Evolutionary conservation across 2,888 invertebrate genomes (phyloP), one percentile per base, ranked within the genome.

Genomic region (Rotaria socialis): DNA sequence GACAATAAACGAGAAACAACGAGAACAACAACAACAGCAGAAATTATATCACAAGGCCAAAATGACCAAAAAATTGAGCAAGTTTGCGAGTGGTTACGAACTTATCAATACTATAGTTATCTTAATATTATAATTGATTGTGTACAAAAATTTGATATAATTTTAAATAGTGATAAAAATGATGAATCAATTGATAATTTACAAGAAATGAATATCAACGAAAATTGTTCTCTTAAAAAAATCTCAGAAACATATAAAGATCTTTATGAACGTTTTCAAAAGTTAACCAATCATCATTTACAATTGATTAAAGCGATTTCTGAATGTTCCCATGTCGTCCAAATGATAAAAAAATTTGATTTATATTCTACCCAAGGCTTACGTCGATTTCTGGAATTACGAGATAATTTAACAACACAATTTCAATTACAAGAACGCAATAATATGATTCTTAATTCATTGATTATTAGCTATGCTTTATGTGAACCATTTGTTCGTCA

Each of bases 391-490:
- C 80, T 47, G 47, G 80, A 80, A 80, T 47, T 80, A 47, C 43
- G 80, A 80, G 80, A 80, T 80, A 80, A 80, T 80, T 80, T 80
- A 80, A 80, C 80, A 47, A 80, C 80, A 47, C 80, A 80, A 47
- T 80, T 80, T 80, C 80, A 80, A 47, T 47, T 80, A 6, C 80
- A 80, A 47, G 80, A 80, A 80, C 22, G 47, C 24, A 80, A 80
- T 47, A 80, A 35, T 80, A 47, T 80, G 47, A 80, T 80, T 47
- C 80, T 80, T 24, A 80, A 80, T 80, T 80, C 80, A 11, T 80
- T 35, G 43, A 80, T 80, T n/a, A 80, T 80, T 11, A 43, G n/a
- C 1, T 75, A 80, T 24, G 43, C 43, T 24, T 14, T 80, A n/a
- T 80, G 47, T n/a, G 14, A 80, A 80, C 80, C 80, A 47, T 80